Evolutionary conservation across 2,888 invertebrate genomes (phyloP).

Genomic region (Acrobasis consociella): DNA sequence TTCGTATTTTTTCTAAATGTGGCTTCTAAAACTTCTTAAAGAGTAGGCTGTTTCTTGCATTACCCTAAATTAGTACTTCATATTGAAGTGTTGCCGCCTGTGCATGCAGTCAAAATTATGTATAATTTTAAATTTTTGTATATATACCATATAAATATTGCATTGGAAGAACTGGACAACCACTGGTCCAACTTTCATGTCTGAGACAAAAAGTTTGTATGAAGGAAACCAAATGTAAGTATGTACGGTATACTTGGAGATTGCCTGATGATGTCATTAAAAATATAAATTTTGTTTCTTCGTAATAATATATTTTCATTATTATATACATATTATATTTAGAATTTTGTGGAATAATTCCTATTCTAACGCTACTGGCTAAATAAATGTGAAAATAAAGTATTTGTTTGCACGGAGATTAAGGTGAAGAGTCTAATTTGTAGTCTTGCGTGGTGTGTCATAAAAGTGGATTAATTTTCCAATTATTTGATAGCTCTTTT

Average conservation of each 20-base stretch:
- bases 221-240: background rate
- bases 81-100: constrained; percentile 20
- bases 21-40: background rate
- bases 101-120: background rate
- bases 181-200: too few species aligned
- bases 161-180: background rate
- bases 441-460: too few species aligned
- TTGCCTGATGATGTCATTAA: constrained; percentile 7
- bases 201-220: background rate
- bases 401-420: too few species aligned
- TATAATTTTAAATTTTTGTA: background rate
- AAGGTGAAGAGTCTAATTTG: too few species aligned
- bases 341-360: background rate
- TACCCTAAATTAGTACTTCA: constrained; percentile 19
- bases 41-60: background rate
- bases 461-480: too few species aligned
- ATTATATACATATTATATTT: background rate
- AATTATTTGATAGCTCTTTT: too few species aligned
- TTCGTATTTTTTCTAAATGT: background rate
- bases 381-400: too few species aligned
- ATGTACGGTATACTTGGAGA: background rate
- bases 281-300: background rate
- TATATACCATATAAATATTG: background rate
- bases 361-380: too few species aligned
- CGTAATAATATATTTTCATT: background rate